phyloP scores from a whole-genome alignment of 1,140 invertebrate species.

The Drosophila grimshawi region DNA sequence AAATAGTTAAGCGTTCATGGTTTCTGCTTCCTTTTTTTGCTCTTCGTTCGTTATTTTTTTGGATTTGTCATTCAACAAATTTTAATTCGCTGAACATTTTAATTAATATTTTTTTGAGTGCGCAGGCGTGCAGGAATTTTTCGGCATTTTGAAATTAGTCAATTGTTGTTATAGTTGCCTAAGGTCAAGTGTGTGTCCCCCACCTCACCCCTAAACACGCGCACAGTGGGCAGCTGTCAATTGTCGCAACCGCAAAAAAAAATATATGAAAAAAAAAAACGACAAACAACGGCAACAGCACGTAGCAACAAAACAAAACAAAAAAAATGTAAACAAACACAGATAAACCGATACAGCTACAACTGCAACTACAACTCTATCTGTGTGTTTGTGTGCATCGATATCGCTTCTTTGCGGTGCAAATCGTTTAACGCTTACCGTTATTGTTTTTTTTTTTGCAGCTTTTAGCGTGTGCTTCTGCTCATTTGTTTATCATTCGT shows the following conservation, averaged over 20 bases:
- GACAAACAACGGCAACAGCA: slow-evolving; percentile 29
- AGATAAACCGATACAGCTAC: slow-evolving; percentile 50
- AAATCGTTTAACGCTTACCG: slow-evolving; percentile 76
- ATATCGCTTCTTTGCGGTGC: slow-evolving; percentile 62
- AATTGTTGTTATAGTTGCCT: slow-evolving; percentile 57
- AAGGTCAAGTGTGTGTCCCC: slow-evolving; percentile 60
- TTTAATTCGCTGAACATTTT: slow-evolving; percentile 67
- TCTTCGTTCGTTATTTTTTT: background rate
- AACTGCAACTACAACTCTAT: slow-evolving; percentile 2
- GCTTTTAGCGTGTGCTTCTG: slow-evolving; percentile 69
- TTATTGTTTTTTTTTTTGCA: slow-evolving; percentile 31
- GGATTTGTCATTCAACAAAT: slow-evolving; percentile 66
- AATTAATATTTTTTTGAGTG: slow-evolving; percentile 54
- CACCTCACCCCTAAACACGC: background rate
- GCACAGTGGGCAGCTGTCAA: slow-evolving; percentile 41
- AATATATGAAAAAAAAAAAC: slow-evolving; percentile 25
- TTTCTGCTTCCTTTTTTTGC: slow-evolving; percentile 2
- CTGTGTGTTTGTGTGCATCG: slow-evolving; percentile 58
- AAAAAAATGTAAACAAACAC: slow-evolving; percentile 9
- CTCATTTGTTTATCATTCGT: slow-evolving; percentile 75
- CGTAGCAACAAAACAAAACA: slow-evolving; percentile 53
- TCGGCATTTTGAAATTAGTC: slow-evolving; percentile 49
- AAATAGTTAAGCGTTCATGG: slow-evolving; percentile 31
- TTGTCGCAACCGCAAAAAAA: slow-evolving; percentile 59
- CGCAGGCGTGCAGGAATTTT: slow-evolving; percentile 71